Conservation (phyloP, 2,797 vertebrate genomes). For the Gymnocypris eckloni region DNA sequence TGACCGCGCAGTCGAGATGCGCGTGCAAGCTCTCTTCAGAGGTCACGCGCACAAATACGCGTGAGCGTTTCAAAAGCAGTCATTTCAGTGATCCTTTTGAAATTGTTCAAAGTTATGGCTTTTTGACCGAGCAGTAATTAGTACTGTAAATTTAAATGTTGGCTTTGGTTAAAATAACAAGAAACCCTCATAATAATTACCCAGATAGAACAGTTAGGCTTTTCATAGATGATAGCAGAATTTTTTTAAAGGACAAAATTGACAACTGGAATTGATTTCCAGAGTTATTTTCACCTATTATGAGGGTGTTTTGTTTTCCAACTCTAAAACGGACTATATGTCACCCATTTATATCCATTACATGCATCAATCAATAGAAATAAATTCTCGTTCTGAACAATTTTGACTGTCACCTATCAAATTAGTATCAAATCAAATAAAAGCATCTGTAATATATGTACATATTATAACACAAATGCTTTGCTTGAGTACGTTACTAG, state of each 20-base stretch:
- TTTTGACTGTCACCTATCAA: not conserved
- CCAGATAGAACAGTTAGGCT: not conserved
- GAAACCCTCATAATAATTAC: not conserved
- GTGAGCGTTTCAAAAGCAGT: not conserved
- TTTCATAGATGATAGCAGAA: too few species aligned
- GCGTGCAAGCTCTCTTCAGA: not conserved
- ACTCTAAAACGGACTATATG: not conserved
- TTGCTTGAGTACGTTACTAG: not conserved
- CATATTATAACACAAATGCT: not conserved
- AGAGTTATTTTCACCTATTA: not conserved
- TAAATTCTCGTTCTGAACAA: not conserved
- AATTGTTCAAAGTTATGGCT: not conserved
- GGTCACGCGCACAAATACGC: not conserved
- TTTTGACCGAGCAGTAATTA: not conserved
- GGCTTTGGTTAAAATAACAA: not conserved
- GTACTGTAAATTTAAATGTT: not conserved
- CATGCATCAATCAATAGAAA: not conserved
- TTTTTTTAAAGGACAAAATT: not conserved
- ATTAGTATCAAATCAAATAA: slow-evolving; percentile 4
- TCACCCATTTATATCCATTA: slow-evolving; percentile 1
- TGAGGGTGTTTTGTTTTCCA: not conserved
- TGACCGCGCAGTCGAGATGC: not conserved
- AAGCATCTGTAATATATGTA: not conserved
- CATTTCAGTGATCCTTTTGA: not conserved
- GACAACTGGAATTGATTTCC: not conserved